Evolutionary conservation across 2,797 vertebrate species (phyloP).

Genomic region (Peromyscus eremicus): DNA sequence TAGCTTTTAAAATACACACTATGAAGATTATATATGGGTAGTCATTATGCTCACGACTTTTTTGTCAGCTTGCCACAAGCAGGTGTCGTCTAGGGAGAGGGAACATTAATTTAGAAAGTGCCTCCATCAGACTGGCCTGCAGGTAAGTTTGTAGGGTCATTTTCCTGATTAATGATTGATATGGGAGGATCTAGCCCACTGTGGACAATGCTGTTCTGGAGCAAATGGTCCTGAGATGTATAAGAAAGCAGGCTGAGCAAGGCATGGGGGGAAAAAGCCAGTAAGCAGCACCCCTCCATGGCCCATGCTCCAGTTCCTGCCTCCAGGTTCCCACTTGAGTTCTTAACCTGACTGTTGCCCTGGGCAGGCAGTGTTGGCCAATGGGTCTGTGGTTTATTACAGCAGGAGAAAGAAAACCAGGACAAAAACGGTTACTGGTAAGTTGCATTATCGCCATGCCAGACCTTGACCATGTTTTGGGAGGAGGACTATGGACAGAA

Average conservation of each 20-base stretch:
- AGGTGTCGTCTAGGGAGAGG: not conserved
- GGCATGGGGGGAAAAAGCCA: not conserved
- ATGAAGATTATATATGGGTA: constrained; percentile 4
- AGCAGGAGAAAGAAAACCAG: not conserved
- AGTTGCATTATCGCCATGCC: not conserved
- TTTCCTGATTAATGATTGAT: not conserved
- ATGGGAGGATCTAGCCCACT: not conserved
- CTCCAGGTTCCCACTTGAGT: not conserved
- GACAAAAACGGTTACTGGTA: not conserved
- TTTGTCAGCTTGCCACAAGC: not conserved
- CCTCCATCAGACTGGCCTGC: not conserved
- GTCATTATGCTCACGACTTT: not conserved
- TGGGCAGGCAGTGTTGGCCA: not conserved
- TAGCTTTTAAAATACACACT: not conserved
- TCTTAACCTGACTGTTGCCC: not conserved
- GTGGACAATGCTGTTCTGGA: not conserved
- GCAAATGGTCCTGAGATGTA: not conserved
- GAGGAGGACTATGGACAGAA: not conserved
- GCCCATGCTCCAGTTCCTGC: not conserved
- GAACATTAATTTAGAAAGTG: not conserved
- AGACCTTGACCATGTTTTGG: not conserved
- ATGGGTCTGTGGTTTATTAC: not conserved
- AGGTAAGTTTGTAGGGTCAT: not conserved
- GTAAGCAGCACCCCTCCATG: not conserved
- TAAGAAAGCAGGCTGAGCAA: not conserved